Percentiles rank a stretch among this genome's conserved stretches.
phyloP scores from a whole-genome alignment of 2,797 vertebrate species.

The Orientallactaga sibirica region DNA sequence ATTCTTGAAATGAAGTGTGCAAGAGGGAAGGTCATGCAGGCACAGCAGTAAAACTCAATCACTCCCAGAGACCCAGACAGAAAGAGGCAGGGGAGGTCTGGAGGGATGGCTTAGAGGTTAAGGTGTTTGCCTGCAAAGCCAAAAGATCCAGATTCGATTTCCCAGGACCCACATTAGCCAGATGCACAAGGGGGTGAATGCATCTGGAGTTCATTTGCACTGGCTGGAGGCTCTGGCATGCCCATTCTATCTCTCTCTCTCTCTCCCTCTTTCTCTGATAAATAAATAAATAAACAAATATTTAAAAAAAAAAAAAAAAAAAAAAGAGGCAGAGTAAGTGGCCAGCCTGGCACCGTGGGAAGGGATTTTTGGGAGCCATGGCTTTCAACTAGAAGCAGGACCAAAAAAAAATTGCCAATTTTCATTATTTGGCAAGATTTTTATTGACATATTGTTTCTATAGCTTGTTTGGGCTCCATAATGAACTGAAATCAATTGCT shows the following conservation, averaged over 20 bases:
- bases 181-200: too few species aligned
- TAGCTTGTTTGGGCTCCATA: not conserved
- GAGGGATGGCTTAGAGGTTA: too few species aligned
- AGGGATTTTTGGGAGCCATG: not conserved
- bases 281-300: too few species aligned
- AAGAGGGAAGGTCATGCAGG: not conserved
- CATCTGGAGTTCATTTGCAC: too few species aligned
- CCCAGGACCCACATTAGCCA: too few species aligned
- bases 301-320: too few species aligned
- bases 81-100: not conserved
- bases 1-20: too few species aligned
- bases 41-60: not conserved
- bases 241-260: too few species aligned
- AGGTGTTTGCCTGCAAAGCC: too few species aligned
- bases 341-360: not conserved
- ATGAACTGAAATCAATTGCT: not conserved
- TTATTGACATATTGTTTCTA: not conserved
- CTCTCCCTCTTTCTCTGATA: too few species aligned
- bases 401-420: not conserved
- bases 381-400: not conserved
- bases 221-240: too few species aligned
- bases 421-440: constrained; percentile 34
- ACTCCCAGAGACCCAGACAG: not conserved
- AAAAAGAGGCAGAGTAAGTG: not conserved
- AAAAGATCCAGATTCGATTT: too few species aligned